These are phyloP conservation scores for Syritta pipiens DNA, from an alignment of 2,888 invertebrate species.

Conservation along the genomic window DNA sequence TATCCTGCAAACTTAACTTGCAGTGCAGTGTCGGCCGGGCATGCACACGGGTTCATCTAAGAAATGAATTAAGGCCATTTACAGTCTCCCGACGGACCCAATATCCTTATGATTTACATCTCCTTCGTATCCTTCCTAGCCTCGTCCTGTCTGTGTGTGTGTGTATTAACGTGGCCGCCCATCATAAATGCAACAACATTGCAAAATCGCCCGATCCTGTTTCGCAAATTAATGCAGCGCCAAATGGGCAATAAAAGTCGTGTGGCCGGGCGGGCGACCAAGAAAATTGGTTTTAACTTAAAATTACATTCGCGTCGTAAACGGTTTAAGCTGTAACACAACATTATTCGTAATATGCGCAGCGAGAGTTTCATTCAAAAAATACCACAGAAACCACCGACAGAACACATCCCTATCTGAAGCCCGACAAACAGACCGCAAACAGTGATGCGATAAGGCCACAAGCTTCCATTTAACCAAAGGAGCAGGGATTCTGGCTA, in stretches of 20 bases:
- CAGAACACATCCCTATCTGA: constrained; percentile 21
- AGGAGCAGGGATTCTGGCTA: background rate
- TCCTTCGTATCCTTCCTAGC: background rate
- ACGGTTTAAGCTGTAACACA: constrained; percentile 9
- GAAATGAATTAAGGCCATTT: constrained; percentile 58
- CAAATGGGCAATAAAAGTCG: constrained; percentile 53
- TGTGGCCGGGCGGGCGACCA: background rate
- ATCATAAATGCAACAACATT: constrained; percentile 52
- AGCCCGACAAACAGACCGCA: constrained; percentile 52
- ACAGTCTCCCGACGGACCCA: constrained; percentile 32
- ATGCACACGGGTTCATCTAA: constrained; percentile 55
- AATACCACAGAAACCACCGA: constrained; percentile 6
- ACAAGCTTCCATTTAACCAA: constrained; percentile 27
- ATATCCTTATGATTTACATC: constrained; percentile 57
- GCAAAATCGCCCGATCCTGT: constrained; percentile 29
- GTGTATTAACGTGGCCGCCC: constrained; percentile 29
- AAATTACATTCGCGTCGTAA: constrained; percentile 1
- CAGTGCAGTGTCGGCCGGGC: constrained; percentile 29
- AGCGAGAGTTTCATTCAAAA: constrained; percentile 10
- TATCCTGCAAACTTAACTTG: constrained; percentile 56
- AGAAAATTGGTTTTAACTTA: constrained; percentile 37
- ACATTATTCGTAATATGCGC: constrained; percentile 37
- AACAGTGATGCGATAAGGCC: constrained; percentile 65
- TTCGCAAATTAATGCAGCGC: constrained; percentile 39
- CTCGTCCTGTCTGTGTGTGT: background rate